These are phyloP conservation scores for Pollimyrus isidori DNA, from an alignment of 2,113 vertebrate species.

Conservation along the genomic window DNA sequence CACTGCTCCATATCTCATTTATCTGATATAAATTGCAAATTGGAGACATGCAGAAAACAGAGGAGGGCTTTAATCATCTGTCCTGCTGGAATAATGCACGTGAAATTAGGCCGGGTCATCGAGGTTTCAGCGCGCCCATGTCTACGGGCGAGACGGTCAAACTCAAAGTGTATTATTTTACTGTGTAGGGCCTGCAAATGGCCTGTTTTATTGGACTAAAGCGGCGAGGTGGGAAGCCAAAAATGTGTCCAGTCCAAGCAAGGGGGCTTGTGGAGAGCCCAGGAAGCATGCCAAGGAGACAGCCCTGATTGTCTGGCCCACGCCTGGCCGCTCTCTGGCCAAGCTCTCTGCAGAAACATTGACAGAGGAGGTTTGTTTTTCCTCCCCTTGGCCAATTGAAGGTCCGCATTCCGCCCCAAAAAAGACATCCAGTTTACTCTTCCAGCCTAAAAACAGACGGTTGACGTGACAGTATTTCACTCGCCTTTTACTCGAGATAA, in stretches of 20 bases:
- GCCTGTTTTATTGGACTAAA: not conserved
- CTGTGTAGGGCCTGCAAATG: not conserved
- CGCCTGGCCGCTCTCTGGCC: constrained; percentile 29
- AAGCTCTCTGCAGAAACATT: constrained; percentile 42
- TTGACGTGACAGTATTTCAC: constrained; percentile 15
- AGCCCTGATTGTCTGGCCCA: constrained; percentile 20
- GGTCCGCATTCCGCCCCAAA: constrained; percentile 31
- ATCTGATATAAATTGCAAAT: constrained; percentile 18
- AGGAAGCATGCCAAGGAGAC: constrained; percentile 41
- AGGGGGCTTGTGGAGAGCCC: constrained; percentile 22
- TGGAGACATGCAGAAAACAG: not conserved
- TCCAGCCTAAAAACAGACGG: constrained; percentile 24
- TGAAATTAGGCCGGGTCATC: not conserved
- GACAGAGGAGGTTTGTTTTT: constrained; percentile 40
- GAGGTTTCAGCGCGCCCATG: not conserved
- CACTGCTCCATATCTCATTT: not conserved
- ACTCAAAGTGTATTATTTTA: constrained; percentile 15
- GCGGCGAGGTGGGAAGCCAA: constrained; percentile 3
- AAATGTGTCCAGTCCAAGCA: constrained; percentile 20
- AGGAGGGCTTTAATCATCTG: not conserved
- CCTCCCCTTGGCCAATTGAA: constrained; percentile 35
- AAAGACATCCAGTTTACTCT: constrained; percentile 37
- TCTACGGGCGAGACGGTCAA: not conserved
- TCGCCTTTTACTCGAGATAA: not conserved
- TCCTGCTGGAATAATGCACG: not conserved